Conservation (phyloP, 2,888 invertebrate genomes). For the Therioaphis trifolii region DNA sequence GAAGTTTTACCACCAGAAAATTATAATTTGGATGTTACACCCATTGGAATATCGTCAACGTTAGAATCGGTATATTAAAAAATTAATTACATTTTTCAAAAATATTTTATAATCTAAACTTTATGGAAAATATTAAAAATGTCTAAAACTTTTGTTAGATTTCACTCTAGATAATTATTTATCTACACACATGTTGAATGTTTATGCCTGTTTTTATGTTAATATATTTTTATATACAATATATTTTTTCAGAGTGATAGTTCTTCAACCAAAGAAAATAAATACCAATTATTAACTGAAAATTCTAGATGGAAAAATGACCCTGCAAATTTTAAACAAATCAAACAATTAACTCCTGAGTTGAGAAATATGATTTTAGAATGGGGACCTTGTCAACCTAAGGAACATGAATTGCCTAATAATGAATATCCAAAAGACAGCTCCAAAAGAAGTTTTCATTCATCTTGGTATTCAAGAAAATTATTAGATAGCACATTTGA, state of each 20-base stretch:
- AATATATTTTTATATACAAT: background rate
- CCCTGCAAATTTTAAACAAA: background rate
- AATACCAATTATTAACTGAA: background rate
- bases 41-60: no score
- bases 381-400: background rate
- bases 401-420: background rate
- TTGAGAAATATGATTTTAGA: background rate
- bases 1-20: no score
- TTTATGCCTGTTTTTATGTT: no score
- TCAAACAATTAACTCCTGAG: background rate
- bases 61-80: no score
- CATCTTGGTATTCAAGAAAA: conserved; percentile 1
- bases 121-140: no score
- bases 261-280: background rate
- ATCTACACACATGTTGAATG: no score
- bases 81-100: no score
- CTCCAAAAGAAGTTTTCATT: background rate
- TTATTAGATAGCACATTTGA: background rate
- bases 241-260: background rate
- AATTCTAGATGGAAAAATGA: background rate
- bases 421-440: background rate
- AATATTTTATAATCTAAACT: no score
- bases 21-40: no score
- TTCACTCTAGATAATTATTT: no score
- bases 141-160: no score